Conservation (phyloP, 2,888 invertebrate species). For the Antheraea assamensis region DNA sequence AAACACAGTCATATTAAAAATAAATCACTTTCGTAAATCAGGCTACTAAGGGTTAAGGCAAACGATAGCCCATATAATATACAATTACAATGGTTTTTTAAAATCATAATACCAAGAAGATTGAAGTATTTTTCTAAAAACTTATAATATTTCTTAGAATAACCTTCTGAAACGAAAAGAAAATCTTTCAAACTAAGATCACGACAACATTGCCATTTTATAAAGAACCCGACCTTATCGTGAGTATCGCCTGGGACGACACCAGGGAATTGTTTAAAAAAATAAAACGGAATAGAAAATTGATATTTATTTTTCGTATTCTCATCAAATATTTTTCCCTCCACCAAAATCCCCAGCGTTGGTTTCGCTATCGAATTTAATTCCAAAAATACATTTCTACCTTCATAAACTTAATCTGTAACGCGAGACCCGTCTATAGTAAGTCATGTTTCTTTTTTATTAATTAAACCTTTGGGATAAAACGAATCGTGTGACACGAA, state of each 20-base stretch:
- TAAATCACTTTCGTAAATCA: too few species aligned
- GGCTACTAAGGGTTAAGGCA: too few species aligned
- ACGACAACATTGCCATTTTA: neutral
- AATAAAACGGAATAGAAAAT: neutral
- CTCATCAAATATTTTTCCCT: conserved; percentile 8
- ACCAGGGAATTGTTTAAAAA: neutral
- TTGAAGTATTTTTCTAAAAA: neutral
- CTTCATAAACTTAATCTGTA: conserved; percentile 24
- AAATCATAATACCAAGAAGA: neutral
- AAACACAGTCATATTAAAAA: too few species aligned
- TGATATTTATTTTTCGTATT: conserved; percentile 14
- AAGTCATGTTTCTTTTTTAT: conserved; percentile 15
- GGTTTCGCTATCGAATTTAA: conserved; percentile 18
- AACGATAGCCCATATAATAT: too few species aligned
- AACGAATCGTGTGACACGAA: conserved; percentile 18
- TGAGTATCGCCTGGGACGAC: neutral
- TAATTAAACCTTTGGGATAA: conserved; percentile 17
- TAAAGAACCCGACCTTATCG: conserved; percentile 1
- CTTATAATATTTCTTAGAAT: neutral
- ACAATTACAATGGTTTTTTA: neutral
- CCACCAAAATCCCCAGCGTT: neutral
- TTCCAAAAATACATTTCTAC: conserved; percentile 11
- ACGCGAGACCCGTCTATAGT: conserved; percentile 18
- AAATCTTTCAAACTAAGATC: neutral
- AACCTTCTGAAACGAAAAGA: neutral